Base-by-base conservation (phyloP, 2,113 vertebrate genomes). In the Cheirogaleus medius region DNA sequence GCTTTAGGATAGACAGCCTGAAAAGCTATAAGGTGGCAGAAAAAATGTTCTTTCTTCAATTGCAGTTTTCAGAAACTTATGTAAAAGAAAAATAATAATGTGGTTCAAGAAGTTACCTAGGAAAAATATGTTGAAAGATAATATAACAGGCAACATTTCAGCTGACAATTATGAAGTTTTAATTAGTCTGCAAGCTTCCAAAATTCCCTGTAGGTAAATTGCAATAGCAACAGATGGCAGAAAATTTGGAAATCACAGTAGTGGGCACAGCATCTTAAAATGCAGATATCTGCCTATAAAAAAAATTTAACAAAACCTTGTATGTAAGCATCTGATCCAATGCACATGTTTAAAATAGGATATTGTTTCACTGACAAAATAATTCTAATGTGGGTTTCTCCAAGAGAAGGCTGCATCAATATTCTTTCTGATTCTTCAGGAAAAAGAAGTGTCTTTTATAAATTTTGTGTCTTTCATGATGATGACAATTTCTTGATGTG, bases 41-140 rank as follows among this genome's bases (percentile, higher is more conserved):
- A 89, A 89, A 97, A 94, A 95, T 32, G 66, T 7, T 8, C 1
- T 92, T 97, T 97, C 37, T 47, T 68, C 77, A 83, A 91, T 44
- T 68, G 20, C 3, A 84, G 13, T 95, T 95, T 97, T 89, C 92
- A 69, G 37, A 66, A 84, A 60, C 52, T 93, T 52, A 68, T 37
- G 32, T 63, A 85, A 94, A 96, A 96, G 23, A 8, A 76, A 86
- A 92, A 87, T 42, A 95, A 18, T 82, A 47, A 49, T 82, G 1
- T 0, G 1, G 32, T 89, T 73, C 11, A 56, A 34, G 29, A 97
- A 94, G 69, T 82, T 73, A 80, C 21, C 83, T 84, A 81, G 11
- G 69, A 63, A 92, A 95, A 10, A 86, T 97, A 54, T 94, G 34
- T 90, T 97, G 96, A 82, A 97, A 96, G 10, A 71, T 80, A 94